Base-by-base conservation (phyloP, 2,888 invertebrate genomes). In the Polydrusus cervinus region DNA sequence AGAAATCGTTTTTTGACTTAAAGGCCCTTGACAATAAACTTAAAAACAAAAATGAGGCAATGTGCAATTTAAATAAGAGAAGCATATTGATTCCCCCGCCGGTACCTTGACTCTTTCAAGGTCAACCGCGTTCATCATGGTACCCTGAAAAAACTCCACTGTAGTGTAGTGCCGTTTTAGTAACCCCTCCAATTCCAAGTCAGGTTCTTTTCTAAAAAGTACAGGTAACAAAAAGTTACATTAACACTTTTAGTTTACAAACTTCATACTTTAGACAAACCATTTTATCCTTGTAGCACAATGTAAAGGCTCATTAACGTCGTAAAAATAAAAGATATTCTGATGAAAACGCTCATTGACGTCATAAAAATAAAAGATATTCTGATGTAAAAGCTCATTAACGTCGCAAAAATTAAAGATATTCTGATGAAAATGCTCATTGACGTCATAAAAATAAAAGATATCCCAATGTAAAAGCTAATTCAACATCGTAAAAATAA, bases 71-170 rank as follows among this genome's bases (percentile, higher is more conserved):
- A 61, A 53, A 64, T 47, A 64, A 62, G 45, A 53, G 51, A 62
- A 71, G 62, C 64, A 30, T 49, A 62, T 47, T 61, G 13, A 47
- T 38, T 13, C 0, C 51, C 71, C 71, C 47, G 49, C 70, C 53
- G 77, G 91, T 96, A 97, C 97, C 96, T 99, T 99, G 91, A 99
- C 99, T 91, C 99, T 92, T 89, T 98, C 97, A 93, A 99, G 94
- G 93, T 99, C 99, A 91, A 99, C 97, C 87, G 99, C 98, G 91
- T 99, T 99, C 99, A 99, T 99, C 93, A 99, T 99, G 89, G 98
- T 98, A 90, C 99, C 99, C 94, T 99, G 99, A 95, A 99, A 99
- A 95, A 99, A 99, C 94, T 98, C 97, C 93, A 98, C 99, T 89
- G 99, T 99, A 87, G 99, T 99, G 93, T 99, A 99, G 94, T 99